phyloP scores from a whole-genome alignment of 2,888 invertebrate genomes.

The Philhelius pedissequus region DNA sequence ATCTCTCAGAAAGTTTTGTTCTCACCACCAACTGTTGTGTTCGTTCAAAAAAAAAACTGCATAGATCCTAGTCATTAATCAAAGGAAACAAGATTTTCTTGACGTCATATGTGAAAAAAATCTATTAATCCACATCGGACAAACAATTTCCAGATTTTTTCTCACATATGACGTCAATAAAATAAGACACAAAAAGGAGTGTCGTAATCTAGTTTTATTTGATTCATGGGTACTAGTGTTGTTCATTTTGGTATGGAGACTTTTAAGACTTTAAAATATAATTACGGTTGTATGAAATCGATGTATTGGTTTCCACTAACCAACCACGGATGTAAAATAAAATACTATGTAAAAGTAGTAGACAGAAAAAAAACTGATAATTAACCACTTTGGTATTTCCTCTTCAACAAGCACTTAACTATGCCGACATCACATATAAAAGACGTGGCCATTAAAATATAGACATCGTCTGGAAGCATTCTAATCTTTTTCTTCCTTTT shows the following conservation, averaged over 20 bases:
- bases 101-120: too few relatives aligned
- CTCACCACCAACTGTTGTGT: too few relatives aligned
- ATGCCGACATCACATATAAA: conserved; percentile 43
- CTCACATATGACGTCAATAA: too few relatives aligned
- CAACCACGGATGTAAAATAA: not conserved
- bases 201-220: too few relatives aligned
- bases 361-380: conserved; percentile 15
- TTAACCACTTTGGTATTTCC: conserved; percentile 64
- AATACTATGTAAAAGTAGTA: not conserved
- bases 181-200: too few relatives aligned
- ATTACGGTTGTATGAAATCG: not conserved
- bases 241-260: not conserved
- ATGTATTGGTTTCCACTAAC: not conserved
- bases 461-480: conserved; percentile 41
- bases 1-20: too few relatives aligned
- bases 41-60: too few relatives aligned
- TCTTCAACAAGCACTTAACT: conserved; percentile 64
- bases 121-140: too few relatives aligned
- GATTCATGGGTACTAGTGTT: too few relatives aligned
- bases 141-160: too few relatives aligned
- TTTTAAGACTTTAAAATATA: not conserved
- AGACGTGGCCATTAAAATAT: conserved; percentile 51
- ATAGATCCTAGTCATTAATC: too few relatives aligned
- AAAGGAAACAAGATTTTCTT: too few relatives aligned
- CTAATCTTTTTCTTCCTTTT: conserved; percentile 35